Conservation (phyloP, 2,113 vertebrate genomes). For the Meles meles region DNA sequence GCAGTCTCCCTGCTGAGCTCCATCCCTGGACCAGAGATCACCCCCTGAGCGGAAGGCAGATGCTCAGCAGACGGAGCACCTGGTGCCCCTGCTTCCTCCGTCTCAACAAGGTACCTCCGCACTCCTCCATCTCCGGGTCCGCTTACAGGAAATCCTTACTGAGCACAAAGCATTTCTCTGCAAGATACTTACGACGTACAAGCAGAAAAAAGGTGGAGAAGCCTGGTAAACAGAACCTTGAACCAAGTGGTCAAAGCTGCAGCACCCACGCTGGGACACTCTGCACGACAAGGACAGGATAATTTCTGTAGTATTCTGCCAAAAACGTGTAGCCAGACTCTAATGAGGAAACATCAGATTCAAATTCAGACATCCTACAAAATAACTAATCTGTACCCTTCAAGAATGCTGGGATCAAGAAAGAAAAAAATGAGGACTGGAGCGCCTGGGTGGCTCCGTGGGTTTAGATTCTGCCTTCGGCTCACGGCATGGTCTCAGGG, state of each 20-base stretch:
- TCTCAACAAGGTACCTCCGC: background rate
- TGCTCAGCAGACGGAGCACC: background rate
- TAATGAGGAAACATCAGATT: background rate
- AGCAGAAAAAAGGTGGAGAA: background rate
- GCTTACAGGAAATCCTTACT: no score
- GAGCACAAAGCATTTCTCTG: background rate
- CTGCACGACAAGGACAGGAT: background rate
- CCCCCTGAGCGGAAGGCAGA: background rate
- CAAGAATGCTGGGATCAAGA: no score
- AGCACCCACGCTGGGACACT: background rate
- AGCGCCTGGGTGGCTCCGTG: no score
- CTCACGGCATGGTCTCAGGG: no score
- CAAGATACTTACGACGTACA: background rate
- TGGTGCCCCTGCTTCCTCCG: background rate
- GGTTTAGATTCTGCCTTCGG: no score
- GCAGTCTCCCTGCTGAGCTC: background rate
- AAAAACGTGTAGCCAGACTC: background rate
- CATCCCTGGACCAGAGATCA: background rate
- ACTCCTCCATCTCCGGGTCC: background rate
- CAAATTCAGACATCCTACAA: background rate
- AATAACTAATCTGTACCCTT: background rate
- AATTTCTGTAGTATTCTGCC: background rate
- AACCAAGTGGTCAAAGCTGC: background rate
- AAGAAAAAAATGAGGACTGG: no score
- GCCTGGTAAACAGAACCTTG: background rate